Conservation (phyloP, 2,797 vertebrate genomes). For the Gymnocypris eckloni region DNA sequence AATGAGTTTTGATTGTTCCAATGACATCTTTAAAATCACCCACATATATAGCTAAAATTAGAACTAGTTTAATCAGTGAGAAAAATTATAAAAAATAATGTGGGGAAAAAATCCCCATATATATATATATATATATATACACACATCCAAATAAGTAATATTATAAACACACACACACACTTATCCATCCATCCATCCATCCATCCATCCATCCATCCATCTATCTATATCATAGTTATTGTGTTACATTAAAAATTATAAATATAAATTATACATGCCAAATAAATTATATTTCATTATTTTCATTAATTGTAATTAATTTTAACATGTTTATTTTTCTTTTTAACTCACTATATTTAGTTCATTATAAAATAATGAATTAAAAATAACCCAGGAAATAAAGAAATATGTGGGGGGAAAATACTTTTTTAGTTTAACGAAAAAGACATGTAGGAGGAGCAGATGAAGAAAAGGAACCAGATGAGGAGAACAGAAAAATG, state of each 20-base stretch:
- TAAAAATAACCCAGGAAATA: background rate
- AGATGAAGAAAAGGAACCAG: conserved; percentile 25
- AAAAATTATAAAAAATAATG: too few species aligned
- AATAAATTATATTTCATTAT: background rate
- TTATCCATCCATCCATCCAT: too few species aligned
- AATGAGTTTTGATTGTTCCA: conserved; percentile 20
- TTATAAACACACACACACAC: too few species aligned
- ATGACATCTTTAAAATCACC: background rate
- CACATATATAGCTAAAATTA: background rate
- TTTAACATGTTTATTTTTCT: background rate
- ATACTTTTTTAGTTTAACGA: background rate
- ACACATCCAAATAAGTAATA: too few species aligned
- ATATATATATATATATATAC: too few species aligned
- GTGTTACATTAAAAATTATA: too few species aligned
- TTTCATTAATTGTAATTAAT: background rate
- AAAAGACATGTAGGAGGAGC: conserved; percentile 21
- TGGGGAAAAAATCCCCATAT: too few species aligned
- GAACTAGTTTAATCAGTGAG: too few species aligned
- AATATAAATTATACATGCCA: background rate
- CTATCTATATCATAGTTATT: background rate
- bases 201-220: background rate
- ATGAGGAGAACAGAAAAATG: conserved; percentile 41
- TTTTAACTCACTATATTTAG: background rate
- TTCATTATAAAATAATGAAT: background rate
- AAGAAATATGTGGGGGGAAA: background rate